Evolutionary conservation across 2,113 vertebrate species (phyloP).

Genomic region (Myxocyprinus asiaticus): DNA sequence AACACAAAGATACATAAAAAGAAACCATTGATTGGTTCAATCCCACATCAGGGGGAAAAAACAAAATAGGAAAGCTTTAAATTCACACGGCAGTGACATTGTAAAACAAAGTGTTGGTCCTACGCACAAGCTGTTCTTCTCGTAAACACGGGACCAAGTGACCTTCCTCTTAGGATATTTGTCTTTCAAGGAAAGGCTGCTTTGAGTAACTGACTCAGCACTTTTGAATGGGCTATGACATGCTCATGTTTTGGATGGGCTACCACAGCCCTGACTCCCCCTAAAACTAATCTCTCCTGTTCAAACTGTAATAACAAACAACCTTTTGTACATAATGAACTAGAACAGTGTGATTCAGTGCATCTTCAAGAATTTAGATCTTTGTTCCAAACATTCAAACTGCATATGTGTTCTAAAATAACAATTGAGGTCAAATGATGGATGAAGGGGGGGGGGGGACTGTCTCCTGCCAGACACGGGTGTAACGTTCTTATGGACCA

Average conservation of each 20-base stretch:
- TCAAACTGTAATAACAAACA: slow-evolving; percentile 26
- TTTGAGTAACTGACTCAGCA: slow-evolving; percentile 41
- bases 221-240: slow-evolving; percentile 25
- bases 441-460: neutral
- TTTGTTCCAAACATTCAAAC: neutral
- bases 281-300: slow-evolving; percentile 23
- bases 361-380: slow-evolving; percentile 2
- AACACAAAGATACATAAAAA: slow-evolving; percentile 28
- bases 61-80: slow-evolving; percentile 12
- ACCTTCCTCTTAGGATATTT: slow-evolving; percentile 42
- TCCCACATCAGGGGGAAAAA: neutral
- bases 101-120: slow-evolving; percentile 10
- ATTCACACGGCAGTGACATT: slow-evolving; percentile 30
- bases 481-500: too few relatives aligned
- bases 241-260: slow-evolving; percentile 30
- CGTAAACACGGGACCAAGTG: slow-evolving; percentile 21
- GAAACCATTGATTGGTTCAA: neutral
- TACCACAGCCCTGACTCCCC: slow-evolving; percentile 2
- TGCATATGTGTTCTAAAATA: slow-evolving; percentile 8
- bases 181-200: slow-evolving; percentile 34
- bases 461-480: too few relatives aligned
- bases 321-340: slow-evolving; percentile 20
- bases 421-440: neutral
- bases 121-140: slow-evolving; percentile 29
- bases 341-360: slow-evolving; percentile 7